phyloP scores from a whole-genome alignment of 2,113 vertebrate species.

The Eulemur macaco region DNA sequence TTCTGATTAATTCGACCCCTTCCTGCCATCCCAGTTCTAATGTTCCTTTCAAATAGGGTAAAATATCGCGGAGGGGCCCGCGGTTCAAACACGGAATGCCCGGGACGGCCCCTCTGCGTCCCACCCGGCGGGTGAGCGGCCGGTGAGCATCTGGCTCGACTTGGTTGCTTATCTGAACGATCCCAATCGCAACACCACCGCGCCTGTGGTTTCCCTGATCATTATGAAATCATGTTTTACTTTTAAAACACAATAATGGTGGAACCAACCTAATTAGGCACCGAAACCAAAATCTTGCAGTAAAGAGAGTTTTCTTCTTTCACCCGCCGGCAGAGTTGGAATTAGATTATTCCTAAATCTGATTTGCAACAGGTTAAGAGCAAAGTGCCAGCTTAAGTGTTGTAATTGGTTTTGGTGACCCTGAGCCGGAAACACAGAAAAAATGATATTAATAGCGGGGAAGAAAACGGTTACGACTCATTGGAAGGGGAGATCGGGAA shows the following conservation, averaged over 20 bases:
- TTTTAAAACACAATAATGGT: conserved; percentile 60
- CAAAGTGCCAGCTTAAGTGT: rapidly evolving
- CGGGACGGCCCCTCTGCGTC: background rate
- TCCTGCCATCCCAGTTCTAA: conserved; percentile 54
- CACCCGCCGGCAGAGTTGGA: background rate
- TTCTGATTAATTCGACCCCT: background rate
- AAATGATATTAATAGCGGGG: background rate
- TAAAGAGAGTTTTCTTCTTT: background rate
- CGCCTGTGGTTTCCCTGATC: conserved; percentile 75
- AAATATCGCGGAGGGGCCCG: background rate
- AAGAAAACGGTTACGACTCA: background rate
- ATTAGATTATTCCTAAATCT: conserved; percentile 21
- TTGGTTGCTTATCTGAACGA: conserved; percentile 70
- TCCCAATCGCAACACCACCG: conserved; percentile 68
- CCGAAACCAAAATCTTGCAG: background rate
- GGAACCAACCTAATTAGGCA: conserved; percentile 72
- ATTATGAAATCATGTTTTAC: conserved; percentile 69
- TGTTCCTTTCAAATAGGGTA: conserved; percentile 56
- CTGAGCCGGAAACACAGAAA: background rate
- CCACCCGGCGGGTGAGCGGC: rapidly evolving
- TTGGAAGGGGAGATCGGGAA: background rate
- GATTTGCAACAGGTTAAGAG: background rate
- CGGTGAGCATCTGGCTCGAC: conserved; percentile 45
- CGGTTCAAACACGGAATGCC: conserved; percentile 43
- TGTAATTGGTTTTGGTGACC: conserved; percentile 30